Base-by-base conservation (phyloP, 2,113 vertebrate genomes). In the Telmatochromis sp. region DNA sequence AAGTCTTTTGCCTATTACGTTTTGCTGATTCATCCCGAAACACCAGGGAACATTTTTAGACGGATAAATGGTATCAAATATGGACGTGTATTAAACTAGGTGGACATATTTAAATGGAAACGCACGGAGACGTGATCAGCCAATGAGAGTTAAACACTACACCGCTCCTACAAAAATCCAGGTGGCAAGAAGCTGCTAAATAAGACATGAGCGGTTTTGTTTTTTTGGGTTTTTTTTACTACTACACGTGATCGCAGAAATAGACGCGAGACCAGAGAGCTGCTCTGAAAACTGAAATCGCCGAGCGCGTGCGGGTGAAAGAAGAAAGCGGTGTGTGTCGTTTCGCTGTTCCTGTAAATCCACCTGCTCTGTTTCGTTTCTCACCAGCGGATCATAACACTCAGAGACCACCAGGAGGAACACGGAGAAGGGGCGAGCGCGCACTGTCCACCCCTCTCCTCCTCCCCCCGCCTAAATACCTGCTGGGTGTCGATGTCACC, bases 381-480 rank as follows among this genome's bases (percentile, higher is more conserved):
- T 57, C 82, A 7, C 45, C 82, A 57, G 53, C 63, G 49, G 85
- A 84, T 85, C 90, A 91, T 1, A 91, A 91, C 82, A 93, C 87
- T 87, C 89, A 68, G 49, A 57, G 81, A 55, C 73, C 80, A 83
- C 85, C 80, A 10, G 60, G 86, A 53, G 12, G 63, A 21, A 49
- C 6, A 37, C 57, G 4, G n/a, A 58, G 15, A 68, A 37, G 60
- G 63, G 55, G 37, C 14, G 28, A 31, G 14, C 35, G 54, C 47
- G 37, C 45, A 40, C 15, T 33, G 68, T 12, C 81, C 89, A 82
- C 45, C 4, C 49, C 75, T 54, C 37, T 28, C 4, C 40, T 85
- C 85, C 14, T 3, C 33, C 60, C 60, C 60, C 55, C 10, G 23
- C 37, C 6, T 21, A n/a, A 51, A 54, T 6, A 82, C 79, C 84